Base-by-base conservation (phyloP, 2,888 invertebrate species). In the Pristionchus mayeri region DNA sequence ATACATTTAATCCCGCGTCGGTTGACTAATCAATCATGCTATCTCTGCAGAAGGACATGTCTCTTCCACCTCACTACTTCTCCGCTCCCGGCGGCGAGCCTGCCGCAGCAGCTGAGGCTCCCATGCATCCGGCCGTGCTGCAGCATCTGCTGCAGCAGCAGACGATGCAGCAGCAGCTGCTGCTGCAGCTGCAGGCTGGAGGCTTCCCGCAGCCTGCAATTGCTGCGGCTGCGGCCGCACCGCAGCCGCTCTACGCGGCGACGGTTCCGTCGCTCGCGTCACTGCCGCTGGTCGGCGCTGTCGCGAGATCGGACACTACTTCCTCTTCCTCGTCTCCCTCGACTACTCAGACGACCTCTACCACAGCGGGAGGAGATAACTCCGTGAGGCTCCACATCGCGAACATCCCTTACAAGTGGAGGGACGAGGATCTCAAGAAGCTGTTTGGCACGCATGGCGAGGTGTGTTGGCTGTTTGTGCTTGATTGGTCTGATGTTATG, bases 321-420 rank as follows among this genome's bases (percentile, higher is more conserved):
- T 24, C 63, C 27, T 34, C 63, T 16, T 34, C 63, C 18, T n/a
- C 63, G 4, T 63, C 63, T 16, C 16, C 30, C 18, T 63, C 63
- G 27, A 27, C 34, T 2, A 18, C n/a, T n/a, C 63, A 3, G 24
- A 18, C 11, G 63, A 63, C 6, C 0, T 24, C n/a, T n/a, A 37
- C 67, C 18, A 34, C 40, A 6, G 9, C 67, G 18, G 30, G 37
- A 18, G n/a, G n/a, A n/a, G n/a, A n/a, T 7, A 34, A 63, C 2
- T 11, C 63, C 2, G 63, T 63, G 63, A 63, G 63, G 18, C 21
- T 63, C 18, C 63, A 63, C 63, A 30, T 63, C 13, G 21, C 63
- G 16, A 63, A 63, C 18, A 63, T 63, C 18, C 63, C 63, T 34
- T 63, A 63, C 34, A 63, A 63, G 27, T 63, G 63, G 63, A 63